Percentiles rank a stretch among this genome's conserved stretches.
Evolutionary conservation across 1,140 invertebrate genomes (phyloP).

Genomic region (Drosophila quadrilineata): DNA sequence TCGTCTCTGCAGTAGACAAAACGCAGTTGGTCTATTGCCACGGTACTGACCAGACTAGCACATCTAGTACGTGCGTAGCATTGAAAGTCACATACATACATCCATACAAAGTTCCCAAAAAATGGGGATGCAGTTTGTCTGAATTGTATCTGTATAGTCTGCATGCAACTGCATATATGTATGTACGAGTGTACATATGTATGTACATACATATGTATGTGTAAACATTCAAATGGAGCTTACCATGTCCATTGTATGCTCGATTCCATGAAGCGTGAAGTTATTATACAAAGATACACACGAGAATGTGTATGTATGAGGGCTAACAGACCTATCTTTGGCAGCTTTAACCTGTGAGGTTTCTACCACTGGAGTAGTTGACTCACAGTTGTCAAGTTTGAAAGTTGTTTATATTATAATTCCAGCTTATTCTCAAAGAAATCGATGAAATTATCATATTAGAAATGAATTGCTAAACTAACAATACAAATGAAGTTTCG

Average conservation of each 20-base stretch:
- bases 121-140: no score
- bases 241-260: no score
- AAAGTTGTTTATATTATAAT: neutral
- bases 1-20: no score
- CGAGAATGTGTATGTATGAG: no score
- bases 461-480: neutral
- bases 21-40: no score
- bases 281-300: neutral
- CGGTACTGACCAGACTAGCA: no score
- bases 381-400: neutral
- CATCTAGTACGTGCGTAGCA: no score
- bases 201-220: neutral
- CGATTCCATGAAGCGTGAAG: slow-evolving; percentile 1
- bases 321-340: neutral
- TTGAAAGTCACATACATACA: no score
- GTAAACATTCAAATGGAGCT: neutral
- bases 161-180: neutral
- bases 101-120: slow-evolving; percentile 10
- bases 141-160: neutral
- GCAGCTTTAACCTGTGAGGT: slow-evolving; percentile 1
- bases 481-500: slow-evolving; percentile 21
- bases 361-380: slow-evolving; percentile 15
- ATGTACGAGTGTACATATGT: neutral
- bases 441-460: neutral
- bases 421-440: neutral